Evolutionary conservation across 2,797 vertebrate genomes (phyloP).

Genomic region (Crenichthys baileyi): DNA sequence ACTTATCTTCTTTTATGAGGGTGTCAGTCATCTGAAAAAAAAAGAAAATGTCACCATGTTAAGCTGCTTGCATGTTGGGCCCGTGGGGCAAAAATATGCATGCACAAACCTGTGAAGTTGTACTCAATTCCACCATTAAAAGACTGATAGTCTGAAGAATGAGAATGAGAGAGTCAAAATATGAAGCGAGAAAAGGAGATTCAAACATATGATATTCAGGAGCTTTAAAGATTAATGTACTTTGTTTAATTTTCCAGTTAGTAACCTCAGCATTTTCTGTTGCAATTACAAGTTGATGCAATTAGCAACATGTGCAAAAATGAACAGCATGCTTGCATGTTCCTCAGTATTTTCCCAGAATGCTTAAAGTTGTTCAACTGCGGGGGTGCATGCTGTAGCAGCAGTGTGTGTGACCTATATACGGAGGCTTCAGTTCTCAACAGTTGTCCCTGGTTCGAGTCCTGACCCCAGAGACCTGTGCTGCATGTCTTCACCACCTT

Average conservation of each 20-base stretch:
- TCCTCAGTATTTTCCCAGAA: neutral
- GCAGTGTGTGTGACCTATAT: too few relatives aligned
- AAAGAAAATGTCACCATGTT: slow-evolving; percentile 7
- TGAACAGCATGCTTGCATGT: neutral
- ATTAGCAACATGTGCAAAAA: neutral
- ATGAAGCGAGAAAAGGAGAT: neutral
- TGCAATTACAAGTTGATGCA: neutral
- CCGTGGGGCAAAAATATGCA: neutral
- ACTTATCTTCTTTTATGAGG: slow-evolving; percentile 15
- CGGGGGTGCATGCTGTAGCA: too few relatives aligned
- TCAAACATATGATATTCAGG: neutral
- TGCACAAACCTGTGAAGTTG: neutral
- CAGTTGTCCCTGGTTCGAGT: too few relatives aligned
- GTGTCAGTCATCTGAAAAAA: slow-evolving; percentile 27
- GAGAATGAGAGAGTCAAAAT: neutral
- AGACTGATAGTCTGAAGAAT: neutral
- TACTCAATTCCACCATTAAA: neutral
- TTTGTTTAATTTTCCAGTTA: neutral
- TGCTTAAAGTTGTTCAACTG: slow-evolving; percentile 2
- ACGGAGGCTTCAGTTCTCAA: too few relatives aligned
- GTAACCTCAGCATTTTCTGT: neutral
- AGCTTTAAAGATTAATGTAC: neutral
- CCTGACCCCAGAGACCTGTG: too few relatives aligned
- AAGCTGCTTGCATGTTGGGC: slow-evolving; percentile 18
- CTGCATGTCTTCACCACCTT: too few relatives aligned